Evolutionary conservation across 2,797 vertebrate genomes (phyloP), one percentile per base, ranked within the genome.

Genomic region (Borostomias antarcticus): DNA sequence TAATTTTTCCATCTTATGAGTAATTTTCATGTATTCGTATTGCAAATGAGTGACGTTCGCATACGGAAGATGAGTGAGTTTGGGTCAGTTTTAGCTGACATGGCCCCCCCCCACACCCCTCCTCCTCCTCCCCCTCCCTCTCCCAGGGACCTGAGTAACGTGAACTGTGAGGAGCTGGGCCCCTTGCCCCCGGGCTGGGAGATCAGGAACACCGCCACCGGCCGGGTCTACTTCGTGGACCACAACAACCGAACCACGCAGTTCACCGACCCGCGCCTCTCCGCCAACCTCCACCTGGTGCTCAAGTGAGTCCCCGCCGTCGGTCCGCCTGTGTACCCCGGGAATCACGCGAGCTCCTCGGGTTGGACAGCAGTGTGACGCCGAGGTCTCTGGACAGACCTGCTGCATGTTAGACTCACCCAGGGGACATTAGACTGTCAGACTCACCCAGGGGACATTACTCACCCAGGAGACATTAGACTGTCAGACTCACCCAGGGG

Each of bases 241-340:
- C 96, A 98, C 93, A 98, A 98, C 94, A 98, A 98, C 90, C 93
- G 96, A 71, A 98, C 96, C 50, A 98, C 96, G 58, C 96, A 98
- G 82, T 98, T 98, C 89, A 98, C 96, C 26, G 96, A 98, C 83
- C 96, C 96, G 2, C 93, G 96, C 25, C 93, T 98, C 30, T 98
- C 96, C 35, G 96, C 96, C 33, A 98, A 98, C 89, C 90, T 98
- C 74, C 96, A 98, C 88, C 91, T 95, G 78, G 95, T 98, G 64
- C 91, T 98, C 51, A 98, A 97, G 96, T 98, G 88, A 95, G 96
- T 89, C 70, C 15, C 21, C 0, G 10, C 29, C 8, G 29, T 25
- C 26, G 9, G 5, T 28, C 25, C 5, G 26, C 5, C 26, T 10
- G 7, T 57, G 4, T 8, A 37, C 35, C n/a, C n/a, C n/a, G n/a